Conservation (phyloP, 2,888 invertebrate species). For the Drosophila greeni region DNA sequence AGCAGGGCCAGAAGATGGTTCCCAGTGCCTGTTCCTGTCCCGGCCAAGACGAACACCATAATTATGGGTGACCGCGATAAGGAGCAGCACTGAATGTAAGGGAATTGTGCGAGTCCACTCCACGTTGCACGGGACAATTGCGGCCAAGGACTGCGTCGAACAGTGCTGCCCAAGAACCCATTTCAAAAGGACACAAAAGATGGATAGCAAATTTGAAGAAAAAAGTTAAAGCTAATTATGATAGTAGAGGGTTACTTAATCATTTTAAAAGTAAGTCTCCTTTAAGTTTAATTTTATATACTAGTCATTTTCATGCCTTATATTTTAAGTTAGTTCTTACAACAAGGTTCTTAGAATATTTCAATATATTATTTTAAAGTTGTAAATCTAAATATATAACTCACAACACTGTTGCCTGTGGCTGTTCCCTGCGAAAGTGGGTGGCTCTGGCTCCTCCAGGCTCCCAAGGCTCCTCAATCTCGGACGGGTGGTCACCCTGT, state of each 20-base stretch:
- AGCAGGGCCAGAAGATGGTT: slow-evolving; percentile 16
- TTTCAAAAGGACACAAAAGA: neutral
- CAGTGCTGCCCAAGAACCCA: slow-evolving; percentile 2
- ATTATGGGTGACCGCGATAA: slow-evolving; percentile 70
- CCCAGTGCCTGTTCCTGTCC: slow-evolving; percentile 12
- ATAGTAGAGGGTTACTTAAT: neutral
- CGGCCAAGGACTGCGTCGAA: slow-evolving; percentile 62
- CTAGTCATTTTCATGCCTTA: too few relatives aligned
- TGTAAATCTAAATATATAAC: too few relatives aligned
- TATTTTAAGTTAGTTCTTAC: too few relatives aligned
- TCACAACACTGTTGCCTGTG: neutral
- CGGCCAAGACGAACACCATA: slow-evolving; percentile 66
- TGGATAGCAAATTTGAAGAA: neutral
- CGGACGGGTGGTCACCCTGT: slow-evolving; percentile 53
- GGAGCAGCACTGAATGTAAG: slow-evolving; percentile 43
- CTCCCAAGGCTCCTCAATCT: slow-evolving; percentile 9
- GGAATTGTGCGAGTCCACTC: slow-evolving; percentile 34
- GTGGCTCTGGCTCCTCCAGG: slow-evolving; percentile 3
- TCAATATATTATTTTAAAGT: too few relatives aligned
- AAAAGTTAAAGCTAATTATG: neutral
- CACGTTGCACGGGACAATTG: slow-evolving; percentile 56
- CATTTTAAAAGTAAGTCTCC: too few relatives aligned
- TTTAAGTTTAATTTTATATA: too few relatives aligned
- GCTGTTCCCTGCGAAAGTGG: neutral
- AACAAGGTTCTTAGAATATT: too few relatives aligned